phyloP scores from a whole-genome alignment of 2,888 invertebrate species.

The Oeneis ivallda region DNA sequence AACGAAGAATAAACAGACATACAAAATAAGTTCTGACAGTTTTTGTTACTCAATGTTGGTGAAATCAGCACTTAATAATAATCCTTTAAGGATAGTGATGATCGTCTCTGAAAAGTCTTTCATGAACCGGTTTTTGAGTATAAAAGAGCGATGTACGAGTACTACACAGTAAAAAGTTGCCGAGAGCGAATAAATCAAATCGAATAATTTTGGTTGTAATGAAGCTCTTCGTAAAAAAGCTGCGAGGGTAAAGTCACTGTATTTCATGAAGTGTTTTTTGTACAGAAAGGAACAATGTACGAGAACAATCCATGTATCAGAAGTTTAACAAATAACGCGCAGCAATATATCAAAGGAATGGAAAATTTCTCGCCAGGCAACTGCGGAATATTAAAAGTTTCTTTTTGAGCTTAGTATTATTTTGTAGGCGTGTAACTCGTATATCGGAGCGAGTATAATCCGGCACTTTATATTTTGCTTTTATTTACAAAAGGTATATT shows the following conservation, averaged over 20 bases:
- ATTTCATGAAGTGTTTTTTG: background rate
- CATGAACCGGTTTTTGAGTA: no score
- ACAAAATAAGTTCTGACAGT: no score
- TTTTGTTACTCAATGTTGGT: no score
- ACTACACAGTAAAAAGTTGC: no score
- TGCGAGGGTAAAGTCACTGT: background rate
- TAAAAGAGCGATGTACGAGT: no score
- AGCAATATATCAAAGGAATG: slow-evolving; percentile 29
- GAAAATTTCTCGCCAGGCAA: slow-evolving; percentile 24
- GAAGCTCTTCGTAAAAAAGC: background rate
- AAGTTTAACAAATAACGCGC: slow-evolving; percentile 22
- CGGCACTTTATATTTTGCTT: background rate
- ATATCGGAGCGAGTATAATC: slow-evolving; percentile 4
- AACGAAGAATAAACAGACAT: no score
- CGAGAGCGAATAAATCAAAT: no score
- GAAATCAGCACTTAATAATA: no score
- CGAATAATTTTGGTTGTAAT: background rate
- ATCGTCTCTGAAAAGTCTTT: no score
- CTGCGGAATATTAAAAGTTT: slow-evolving; percentile 38
- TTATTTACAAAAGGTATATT: slow-evolving; percentile 9
- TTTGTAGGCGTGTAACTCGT: slow-evolving; percentile 3
- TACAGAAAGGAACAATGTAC: slow-evolving; percentile 1
- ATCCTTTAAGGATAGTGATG: no score
- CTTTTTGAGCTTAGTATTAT: slow-evolving; percentile 29
- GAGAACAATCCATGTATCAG: slow-evolving; percentile 2